Evolutionary conservation across 2,888 invertebrate species (phyloP), one percentile per base, ranked within the genome.

Genomic region (Troides helena): DNA sequence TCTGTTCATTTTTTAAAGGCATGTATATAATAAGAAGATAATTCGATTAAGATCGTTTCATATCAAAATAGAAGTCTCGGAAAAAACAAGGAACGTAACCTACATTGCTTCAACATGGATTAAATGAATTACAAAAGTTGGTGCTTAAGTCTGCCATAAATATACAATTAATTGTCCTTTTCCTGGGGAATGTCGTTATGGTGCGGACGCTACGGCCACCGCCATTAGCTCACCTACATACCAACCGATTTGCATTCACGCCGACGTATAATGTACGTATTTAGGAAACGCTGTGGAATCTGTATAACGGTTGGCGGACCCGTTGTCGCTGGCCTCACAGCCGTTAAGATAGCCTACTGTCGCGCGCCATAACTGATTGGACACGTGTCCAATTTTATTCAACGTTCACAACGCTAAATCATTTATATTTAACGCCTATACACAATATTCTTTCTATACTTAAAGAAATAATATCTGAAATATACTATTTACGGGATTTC

Each of bases 191-290:
- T 21, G 62, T 62, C 60, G 43, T 63, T 39, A 64, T 53, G 67
- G 67, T 60, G 56, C 30, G 25, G 67, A 68, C 72, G 67, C 69
- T 68, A 74, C 74, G 71, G 75, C 72, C 73, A 64, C 60, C 59
- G 65, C 76, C 74, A 77, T 75, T 77, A 79, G 79, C 80, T 80
- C 76, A 83, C 84, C 85, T 80, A 81, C 78, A 84, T 84, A 82
- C 83, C 74, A 78, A 81, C 79, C 85, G 82, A 89, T 90, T 89
- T 86, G 81, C 86, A 90, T 89, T 81, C 81, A 78, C 77, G 77
- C 76, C 81, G 78, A 77, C 81, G 79, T 80, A 80, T 82, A 84
- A 73, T 75, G 72, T 75, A 75, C 83, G 75, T 85, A 86, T 87
- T 88, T 87, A 82, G 84, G 85, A 82, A 83, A 79, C 82, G 80